These are phyloP conservation scores for Coturnix japonica DNA, from an alignment of 2,113 vertebrate species.

Conservation along the genomic window DNA sequence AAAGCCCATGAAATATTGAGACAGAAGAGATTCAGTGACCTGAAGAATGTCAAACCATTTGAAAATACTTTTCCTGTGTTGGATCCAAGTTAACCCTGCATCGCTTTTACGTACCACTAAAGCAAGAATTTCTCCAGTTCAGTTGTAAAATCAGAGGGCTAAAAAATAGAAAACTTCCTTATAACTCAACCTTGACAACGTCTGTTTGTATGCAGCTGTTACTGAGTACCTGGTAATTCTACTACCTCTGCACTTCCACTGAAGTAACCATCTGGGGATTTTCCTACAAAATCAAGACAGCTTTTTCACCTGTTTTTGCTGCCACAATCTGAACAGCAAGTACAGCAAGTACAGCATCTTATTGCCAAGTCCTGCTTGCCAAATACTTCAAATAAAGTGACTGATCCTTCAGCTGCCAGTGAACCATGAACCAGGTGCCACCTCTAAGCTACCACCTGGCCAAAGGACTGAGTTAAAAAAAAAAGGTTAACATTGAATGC, in stretches of 20 bases:
- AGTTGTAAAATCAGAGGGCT: neutral
- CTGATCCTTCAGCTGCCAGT: neutral
- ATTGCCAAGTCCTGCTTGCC: neutral
- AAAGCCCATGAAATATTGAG: neutral
- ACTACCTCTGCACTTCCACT: rapidly evolving
- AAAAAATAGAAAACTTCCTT: neutral
- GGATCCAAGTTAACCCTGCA: neutral
- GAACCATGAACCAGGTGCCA: neutral
- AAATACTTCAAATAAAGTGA: neutral
- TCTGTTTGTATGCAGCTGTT: neutral
- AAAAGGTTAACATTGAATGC: neutral
- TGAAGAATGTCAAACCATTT: neutral
- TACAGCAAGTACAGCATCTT: neutral
- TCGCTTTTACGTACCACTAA: neutral
- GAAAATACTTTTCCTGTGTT: neutral
- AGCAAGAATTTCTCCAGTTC: neutral
- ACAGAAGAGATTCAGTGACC: neutral
- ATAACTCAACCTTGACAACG: neutral
- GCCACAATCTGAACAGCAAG: neutral
- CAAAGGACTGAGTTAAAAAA: neutral
- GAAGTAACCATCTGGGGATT: neutral
- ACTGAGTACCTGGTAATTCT: neutral
- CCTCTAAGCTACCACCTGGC: neutral
- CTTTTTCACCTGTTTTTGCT: neutral
- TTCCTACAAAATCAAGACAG: neutral